Percentiles rank a stretch among this genome's conserved stretches.
These are phyloP conservation scores for Otus sunia DNA, from an alignment of 2,113 vertebrate genomes.

Conservation along the genomic window DNA sequence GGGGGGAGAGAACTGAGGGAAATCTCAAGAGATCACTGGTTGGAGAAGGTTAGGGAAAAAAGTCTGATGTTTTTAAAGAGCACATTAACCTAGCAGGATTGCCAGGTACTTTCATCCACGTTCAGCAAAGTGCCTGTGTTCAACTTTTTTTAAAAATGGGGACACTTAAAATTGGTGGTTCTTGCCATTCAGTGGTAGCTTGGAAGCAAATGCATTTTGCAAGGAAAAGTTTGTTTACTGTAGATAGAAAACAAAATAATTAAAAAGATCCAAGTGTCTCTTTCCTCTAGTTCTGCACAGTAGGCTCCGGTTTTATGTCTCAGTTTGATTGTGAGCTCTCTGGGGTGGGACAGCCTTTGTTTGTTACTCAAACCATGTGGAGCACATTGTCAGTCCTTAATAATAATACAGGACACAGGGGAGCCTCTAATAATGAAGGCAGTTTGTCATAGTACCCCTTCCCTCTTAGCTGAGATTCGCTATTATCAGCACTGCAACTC, in stretches of 20 bases:
- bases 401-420: slow-evolving; percentile 53
- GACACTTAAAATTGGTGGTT: not conserved
- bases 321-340: slow-evolving; percentile 46
- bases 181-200: not conserved
- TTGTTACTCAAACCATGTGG: slow-evolving; percentile 11
- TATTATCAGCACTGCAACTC: slow-evolving; percentile 31
- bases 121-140: not conserved
- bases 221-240: slow-evolving; percentile 56
- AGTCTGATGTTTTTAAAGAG: not conserved
- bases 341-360: slow-evolving; percentile 54
- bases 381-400: slow-evolving; percentile 48
- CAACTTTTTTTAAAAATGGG: not conserved
- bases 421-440: slow-evolving; percentile 68
- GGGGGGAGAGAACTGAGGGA: not conserved
- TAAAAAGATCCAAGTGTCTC: slow-evolving; percentile 38
- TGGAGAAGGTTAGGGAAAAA: not conserved
- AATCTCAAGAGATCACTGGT: not conserved
- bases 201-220: slow-evolving; percentile 19
- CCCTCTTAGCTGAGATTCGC: not conserved
- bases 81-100: not conserved
- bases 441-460: slow-evolving; percentile 58
- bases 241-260: slow-evolving; percentile 51
- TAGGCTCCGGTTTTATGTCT: slow-evolving; percentile 52
- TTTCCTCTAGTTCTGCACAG: slow-evolving; percentile 39
- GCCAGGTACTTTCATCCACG: not conserved